These are phyloP conservation scores for Epinephelus moara DNA, from an alignment of 2,113 vertebrate genomes.

Conservation along the genomic window DNA sequence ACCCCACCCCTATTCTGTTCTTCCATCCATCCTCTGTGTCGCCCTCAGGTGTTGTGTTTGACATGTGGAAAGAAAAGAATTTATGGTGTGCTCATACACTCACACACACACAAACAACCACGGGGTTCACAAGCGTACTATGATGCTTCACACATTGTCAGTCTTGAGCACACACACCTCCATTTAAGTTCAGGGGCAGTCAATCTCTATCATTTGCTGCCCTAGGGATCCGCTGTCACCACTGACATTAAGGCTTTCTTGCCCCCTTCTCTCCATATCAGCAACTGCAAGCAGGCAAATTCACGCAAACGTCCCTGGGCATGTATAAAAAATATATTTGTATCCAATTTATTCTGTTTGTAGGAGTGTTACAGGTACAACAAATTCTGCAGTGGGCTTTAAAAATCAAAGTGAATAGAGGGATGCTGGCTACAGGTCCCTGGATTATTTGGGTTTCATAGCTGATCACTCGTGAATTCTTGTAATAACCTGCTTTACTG, in stretches of 20 bases:
- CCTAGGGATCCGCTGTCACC: conserved; percentile 31
- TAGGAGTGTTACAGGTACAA: neutral
- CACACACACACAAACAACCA: conserved; percentile 5
- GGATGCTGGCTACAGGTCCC: conserved; percentile 6
- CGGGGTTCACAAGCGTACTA: neutral
- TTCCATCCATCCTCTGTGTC: conserved; percentile 23
- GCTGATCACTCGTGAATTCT: conserved; percentile 3
- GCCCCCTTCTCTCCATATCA: neutral
- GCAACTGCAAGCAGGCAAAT: conserved; percentile 21
- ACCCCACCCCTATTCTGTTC: neutral
- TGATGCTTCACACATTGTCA: conserved; percentile 43
- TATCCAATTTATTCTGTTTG: conserved; percentile 13
- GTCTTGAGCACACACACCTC: conserved; percentile 27
- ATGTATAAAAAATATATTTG: conserved; percentile 5
- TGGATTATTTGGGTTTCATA: neutral
- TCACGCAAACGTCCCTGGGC: conserved; percentile 9
- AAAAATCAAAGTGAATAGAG: neutral
- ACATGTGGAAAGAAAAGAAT: conserved; percentile 24
- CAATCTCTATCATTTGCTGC: conserved; percentile 37
- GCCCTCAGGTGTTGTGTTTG: conserved; percentile 32
- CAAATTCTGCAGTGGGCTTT: conserved; percentile 3
- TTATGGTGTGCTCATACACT: conserved; percentile 2
- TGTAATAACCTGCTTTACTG: neutral
- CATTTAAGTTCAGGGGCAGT: conserved; percentile 40
- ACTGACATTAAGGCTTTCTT: conserved; percentile 18